Evolutionary conservation across 2,797 vertebrate genomes (phyloP), one percentile per base, ranked within the genome.

Genomic region (Manis pentadactyla): DNA sequence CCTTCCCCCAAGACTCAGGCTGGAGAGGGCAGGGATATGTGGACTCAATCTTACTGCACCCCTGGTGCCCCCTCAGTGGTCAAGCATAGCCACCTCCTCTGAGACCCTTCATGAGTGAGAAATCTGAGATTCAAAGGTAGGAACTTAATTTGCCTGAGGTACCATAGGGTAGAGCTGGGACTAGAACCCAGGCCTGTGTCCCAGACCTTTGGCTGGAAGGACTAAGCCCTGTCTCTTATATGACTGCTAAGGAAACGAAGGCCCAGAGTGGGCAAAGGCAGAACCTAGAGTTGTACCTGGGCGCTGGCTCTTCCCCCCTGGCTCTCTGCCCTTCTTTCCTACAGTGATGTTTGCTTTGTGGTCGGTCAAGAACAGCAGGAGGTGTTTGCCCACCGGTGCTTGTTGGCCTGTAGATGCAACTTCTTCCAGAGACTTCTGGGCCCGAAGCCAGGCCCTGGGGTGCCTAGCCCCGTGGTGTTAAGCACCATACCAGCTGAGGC

Each of bases 321-420:
- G 42, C 37, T 88, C 55, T 92, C 82, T 81, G 87, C 31, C 61
- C 37, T 14, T 66, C 31, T 98, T 78, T 90, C 14, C 85, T 0
- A 0, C 98, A 99, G 99, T 0, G 98, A 99, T n/a, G 98, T 99
- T 85, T 87, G 97, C 0, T 99, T 99, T 0, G 97, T 99, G 98
- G 98, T 99, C 39, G 99, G 99, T 94, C 98, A 31, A 95, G 98
- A 99, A 96, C 97, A 90, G 95, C 98, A 97, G 98, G 98, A 98
- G 96, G 98, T 99, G 23, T 98, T 98, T 82, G 98, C 98, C 0
- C 99, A 99, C 74, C 98, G 98, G 92, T 99, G 99, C 18, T 97
- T 99, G 93, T 93, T 99, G 95, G 98, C 96, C 0, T 98, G 98
- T 92, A 98, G 99, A 94, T 98, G 98, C 57, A 98, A 98, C 92